Base-by-base conservation (phyloP, 2,888 invertebrate species). In the Athalia rosae region DNA sequence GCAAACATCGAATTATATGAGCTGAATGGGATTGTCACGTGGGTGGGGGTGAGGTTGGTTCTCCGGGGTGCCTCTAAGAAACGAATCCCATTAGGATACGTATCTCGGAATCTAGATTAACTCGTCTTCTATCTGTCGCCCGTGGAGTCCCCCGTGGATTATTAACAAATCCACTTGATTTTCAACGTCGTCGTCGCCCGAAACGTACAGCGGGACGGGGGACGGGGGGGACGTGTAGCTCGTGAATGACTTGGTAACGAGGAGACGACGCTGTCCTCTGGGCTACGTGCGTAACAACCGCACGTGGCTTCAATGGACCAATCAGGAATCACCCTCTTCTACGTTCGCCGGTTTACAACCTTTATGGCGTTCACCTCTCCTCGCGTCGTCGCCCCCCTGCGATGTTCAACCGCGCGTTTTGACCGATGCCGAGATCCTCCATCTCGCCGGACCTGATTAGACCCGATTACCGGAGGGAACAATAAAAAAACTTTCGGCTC, bases 291-390 rank as follows among this genome's bases (percentile, higher is more conserved):
- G 79, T 61, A 74, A 74, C 79, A 59, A 45, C 62, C 80, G 82
- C 83, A 88, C 88, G 87, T 87, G 86, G 85, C 86, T 87, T 89
- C 89, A 89, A 90, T 90, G 88, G 89, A 89, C 89, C 89, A 90
- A 90, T 90, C 89, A 90, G 88, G 88, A 85, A 86, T 87, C 85
- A 85, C 88, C 88, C 89, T 86, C 87, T 87, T 86, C 79, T 76
- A 77, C 78, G 81, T 79, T 43, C 69, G 28, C 74, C 47, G 74
- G 48, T 59, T 73, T 15, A 73, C 73, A 53, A 28, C 53, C 11
- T 8, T n/a, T 53, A n/a, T 67, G 50, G 53, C 67, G 11, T 28
- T 15, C 15, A 66, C 66, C 28, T 66, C 66, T n/a, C 8, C 45
- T 63, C 63, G 63, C 63, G n/a, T 11, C 6, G 45, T 3, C 59